Percentiles rank a stretch among this genome's conserved stretches.
Evolutionary conservation across 2,797 vertebrate genomes (phyloP).

Genomic region (Philypnodon macrostomus): DNA sequence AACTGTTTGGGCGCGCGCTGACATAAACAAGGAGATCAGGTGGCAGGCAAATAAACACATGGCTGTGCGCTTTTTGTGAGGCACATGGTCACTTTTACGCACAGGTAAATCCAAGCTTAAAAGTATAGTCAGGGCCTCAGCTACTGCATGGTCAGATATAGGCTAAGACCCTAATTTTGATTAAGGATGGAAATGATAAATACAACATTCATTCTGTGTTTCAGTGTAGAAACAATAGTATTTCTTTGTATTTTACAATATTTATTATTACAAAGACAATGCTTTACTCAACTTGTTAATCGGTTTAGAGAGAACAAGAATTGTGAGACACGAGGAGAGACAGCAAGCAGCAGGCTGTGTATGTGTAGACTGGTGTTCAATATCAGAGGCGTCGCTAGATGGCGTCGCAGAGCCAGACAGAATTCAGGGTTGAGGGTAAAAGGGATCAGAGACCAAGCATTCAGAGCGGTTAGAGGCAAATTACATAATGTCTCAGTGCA

Average conservation of each 20-base stretch:
- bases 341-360: conserved; percentile 2
- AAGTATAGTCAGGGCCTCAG: not conserved
- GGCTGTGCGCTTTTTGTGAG: conserved; percentile 9
- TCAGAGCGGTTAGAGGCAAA: conserved; percentile 61
- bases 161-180: no score
- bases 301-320: conserved; percentile 1
- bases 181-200: no score
- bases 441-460: conserved; percentile 59
- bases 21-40: conserved; percentile 31
- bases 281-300: no score
- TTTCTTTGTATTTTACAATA: no score
- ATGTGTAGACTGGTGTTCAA: not conserved
- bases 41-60: conserved; percentile 11
- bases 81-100: conserved; percentile 22
- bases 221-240: no score
- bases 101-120: not conserved
- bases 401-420: conserved; percentile 87
- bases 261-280: not conserved
- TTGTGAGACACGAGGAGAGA: not conserved
- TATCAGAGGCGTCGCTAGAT: conserved; percentile 88
- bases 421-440: conserved; percentile 45
- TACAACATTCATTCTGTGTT: no score
- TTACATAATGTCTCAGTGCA: conserved; percentile 78
- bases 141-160: no score
- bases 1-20: conserved; percentile 21